These are phyloP conservation scores for Camelus dromedarius DNA, from an alignment of 2,113 vertebrate species.

Conservation along the genomic window DNA sequence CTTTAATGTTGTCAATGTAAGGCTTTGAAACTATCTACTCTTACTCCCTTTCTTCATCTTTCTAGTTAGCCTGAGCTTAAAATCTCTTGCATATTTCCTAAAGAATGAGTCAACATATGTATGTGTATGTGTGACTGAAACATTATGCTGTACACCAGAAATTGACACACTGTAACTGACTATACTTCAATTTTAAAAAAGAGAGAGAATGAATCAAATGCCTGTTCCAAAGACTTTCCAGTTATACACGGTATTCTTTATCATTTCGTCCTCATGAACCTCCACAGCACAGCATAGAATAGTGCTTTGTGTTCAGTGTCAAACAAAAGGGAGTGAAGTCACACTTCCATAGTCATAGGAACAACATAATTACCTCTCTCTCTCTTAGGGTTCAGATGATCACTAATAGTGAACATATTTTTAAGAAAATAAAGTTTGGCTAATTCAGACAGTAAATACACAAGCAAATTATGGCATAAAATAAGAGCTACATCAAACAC, in stretches of 20 bases:
- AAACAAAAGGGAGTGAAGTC: not conserved
- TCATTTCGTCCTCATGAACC: not conserved
- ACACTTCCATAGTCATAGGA: not conserved
- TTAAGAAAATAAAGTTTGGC: constrained; percentile 20
- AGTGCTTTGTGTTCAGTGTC: not conserved
- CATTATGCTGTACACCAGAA: too few species aligned
- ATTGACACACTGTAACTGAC: too few species aligned
- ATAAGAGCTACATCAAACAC: not conserved
- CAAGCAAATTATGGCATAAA: not conserved
- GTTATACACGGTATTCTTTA: not conserved
- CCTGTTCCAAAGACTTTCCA: constrained; percentile 27
- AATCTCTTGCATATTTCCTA: constrained; percentile 18
- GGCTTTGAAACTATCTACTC: not conserved
- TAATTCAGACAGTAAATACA: not conserved
- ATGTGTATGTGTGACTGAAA: too few species aligned
- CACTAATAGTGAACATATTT: not conserved
- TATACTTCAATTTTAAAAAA: too few species aligned
- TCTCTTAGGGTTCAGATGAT: not conserved
- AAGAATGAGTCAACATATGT: constrained; percentile 3
- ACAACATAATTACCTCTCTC: not conserved
- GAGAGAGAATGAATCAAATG: constrained; percentile 5
- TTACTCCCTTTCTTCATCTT: constrained; percentile 15
- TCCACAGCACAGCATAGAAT: not conserved
- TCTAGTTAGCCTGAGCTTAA: constrained; percentile 45
- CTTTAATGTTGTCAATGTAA: not conserved